Conservation (phyloP, 2,888 invertebrate species). For the Bombylius major region DNA sequence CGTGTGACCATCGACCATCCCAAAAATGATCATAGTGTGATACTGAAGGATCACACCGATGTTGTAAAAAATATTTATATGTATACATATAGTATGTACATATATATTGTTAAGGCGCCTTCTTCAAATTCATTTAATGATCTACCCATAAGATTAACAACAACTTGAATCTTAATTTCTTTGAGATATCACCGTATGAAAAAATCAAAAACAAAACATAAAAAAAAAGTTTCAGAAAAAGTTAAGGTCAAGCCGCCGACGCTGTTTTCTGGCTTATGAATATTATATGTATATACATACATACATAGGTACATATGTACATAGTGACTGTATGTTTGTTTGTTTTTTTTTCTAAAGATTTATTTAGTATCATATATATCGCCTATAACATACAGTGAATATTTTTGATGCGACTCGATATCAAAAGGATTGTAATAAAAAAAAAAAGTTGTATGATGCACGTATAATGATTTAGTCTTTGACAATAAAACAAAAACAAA, state of each 20-base stretch:
- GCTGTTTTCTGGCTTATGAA: neutral
- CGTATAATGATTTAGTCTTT: too few species aligned
- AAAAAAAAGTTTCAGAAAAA: neutral
- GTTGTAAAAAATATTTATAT: neutral
- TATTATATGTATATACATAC: neutral
- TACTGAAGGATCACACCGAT: conserved; percentile 1
- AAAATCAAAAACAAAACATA: too few species aligned
- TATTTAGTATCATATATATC: too few species aligned
- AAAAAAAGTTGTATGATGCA: too few species aligned
- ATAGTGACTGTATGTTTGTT: neutral
- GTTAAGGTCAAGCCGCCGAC: neutral
- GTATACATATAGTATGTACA: neutral
- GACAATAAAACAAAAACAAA: too few species aligned
- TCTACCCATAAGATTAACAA: conserved; percentile 6
- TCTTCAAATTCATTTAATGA: conserved; percentile 12
- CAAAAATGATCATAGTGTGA: conserved; percentile 4
- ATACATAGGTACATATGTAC: too few species aligned
- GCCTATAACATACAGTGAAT: too few species aligned
- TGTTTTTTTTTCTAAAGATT: too few species aligned
- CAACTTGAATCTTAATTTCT: neutral
- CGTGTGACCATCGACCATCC: conserved; percentile 11
- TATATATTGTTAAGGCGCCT: conserved; percentile 5
- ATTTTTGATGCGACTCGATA: too few species aligned
- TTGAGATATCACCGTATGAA: neutral
- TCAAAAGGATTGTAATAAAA: too few species aligned